Percentiles rank a stretch among this genome's conserved stretches.
Conservation (phyloP, 2,113 vertebrate genomes). For the Jacana jacana region DNA sequence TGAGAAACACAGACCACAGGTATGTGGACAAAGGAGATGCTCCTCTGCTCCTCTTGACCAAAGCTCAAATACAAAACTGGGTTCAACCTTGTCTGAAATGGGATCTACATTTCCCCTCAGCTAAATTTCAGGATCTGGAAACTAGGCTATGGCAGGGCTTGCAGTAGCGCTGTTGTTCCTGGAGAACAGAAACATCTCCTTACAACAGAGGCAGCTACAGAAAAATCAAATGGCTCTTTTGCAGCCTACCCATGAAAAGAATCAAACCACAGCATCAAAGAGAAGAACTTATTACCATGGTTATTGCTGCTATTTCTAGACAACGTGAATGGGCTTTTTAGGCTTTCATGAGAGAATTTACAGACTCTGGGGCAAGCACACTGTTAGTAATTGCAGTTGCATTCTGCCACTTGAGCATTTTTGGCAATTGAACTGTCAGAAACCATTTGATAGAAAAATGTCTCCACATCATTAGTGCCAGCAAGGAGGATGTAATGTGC, state of each 20-base stretch:
- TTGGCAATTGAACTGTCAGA: constrained; percentile 66
- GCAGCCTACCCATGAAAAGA: constrained; percentile 56
- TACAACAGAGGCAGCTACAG: constrained; percentile 35
- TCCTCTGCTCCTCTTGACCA: not conserved
- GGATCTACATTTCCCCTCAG: not conserved
- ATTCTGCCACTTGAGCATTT: constrained; percentile 66
- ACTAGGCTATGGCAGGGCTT: not conserved
- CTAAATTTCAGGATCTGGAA: not conserved
- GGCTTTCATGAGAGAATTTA: constrained; percentile 61
- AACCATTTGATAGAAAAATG: constrained; percentile 59
- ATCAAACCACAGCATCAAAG: constrained; percentile 60
- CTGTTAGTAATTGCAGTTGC: constrained; percentile 60
- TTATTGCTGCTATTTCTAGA: constrained; percentile 70
- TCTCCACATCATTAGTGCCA: constrained; percentile 53
- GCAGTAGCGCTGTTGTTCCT: not conserved
- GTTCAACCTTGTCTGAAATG: not conserved
- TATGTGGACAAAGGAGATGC: not conserved
- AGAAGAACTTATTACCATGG: constrained; percentile 70
- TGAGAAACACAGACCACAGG: not conserved
- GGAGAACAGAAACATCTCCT: constrained; percentile 37
- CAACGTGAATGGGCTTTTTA: constrained; percentile 52
- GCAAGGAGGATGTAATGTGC: constrained; percentile 38
- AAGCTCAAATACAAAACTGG: not conserved
- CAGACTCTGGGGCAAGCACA: constrained; percentile 61
- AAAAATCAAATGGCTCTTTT: constrained; percentile 49